Base-by-base conservation (phyloP, 2,113 vertebrate genomes). In the Raphicerus campestris region DNA sequence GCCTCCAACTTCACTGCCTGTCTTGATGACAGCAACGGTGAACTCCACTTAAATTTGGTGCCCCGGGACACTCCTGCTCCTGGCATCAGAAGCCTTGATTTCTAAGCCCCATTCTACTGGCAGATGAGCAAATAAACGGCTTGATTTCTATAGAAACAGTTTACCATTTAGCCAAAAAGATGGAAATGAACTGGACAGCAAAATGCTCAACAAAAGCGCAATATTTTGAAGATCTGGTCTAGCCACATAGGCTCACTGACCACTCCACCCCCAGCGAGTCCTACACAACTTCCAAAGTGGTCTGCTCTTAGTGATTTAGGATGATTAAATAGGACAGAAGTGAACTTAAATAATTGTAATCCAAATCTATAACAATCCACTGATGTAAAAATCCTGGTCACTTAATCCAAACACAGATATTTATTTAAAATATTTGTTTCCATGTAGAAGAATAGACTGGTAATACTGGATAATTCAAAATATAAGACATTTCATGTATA, bases 401-500 rank as follows among this genome's bases (percentile, higher is more conserved):
- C 39, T 89, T 91, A 70, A 70, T 81, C 32, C 90, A 94, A 86
- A 85, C 13, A 90, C 6, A 20, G 30, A 20, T 42, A 80, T 84
- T 90, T 92, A 86, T 77, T 90, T 96, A 58, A 97, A 94, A 95
- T 70, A 24, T 15, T 80, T 39, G n/a, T 87, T 94, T 80, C 63
- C 39, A 20, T 73, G 78, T 51, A 86, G 39, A 95, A 78, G 15
- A 96, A 80, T 30, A 88, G 26, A 55, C 11, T 73, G 9, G 39
- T 61, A 92, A 60, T 53, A 45, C 0, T 60, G 20, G 87, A 88
- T 84, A 84, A 90, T n/a, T 94, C 77, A 80, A 96, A 97, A 86
- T 56, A 66, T 30, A 94, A 87, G 30, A 51, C 22, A 83, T 70
- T 70, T 60, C 39, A 61, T 53, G 3, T 73, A 49, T 13, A 80